Percentiles rank a stretch among this genome's conserved stretches.
These are phyloP conservation scores for Cynopterus sphinx DNA, from an alignment of 2,797 vertebrate genomes.

Conservation along the genomic window DNA sequence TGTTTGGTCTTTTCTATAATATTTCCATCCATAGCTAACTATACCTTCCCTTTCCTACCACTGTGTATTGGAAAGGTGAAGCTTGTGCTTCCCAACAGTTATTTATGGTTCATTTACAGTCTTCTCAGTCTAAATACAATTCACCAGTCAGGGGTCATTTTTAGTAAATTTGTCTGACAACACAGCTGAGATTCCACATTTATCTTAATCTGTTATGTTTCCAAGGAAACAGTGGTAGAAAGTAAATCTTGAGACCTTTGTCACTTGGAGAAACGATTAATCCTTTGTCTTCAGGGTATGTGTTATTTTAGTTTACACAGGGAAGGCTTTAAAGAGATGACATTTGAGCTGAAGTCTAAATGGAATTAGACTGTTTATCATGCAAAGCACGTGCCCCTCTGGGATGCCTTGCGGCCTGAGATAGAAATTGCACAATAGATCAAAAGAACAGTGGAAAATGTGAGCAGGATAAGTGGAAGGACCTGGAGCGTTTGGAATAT, in stretches of 20 bases:
- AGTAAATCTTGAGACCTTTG: background rate
- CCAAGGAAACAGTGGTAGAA: background rate
- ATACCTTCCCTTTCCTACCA: background rate
- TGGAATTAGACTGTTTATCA: background rate
- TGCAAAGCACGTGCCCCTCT: background rate
- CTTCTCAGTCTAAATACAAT: background rate
- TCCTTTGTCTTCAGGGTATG: background rate
- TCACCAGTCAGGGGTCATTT: background rate
- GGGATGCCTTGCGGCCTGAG: background rate
- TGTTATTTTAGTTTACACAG: background rate
- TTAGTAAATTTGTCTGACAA: slow-evolving; percentile 10
- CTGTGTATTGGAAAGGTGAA: background rate
- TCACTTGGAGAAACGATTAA: background rate
- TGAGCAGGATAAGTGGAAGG: background rate
- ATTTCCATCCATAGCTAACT: background rate
- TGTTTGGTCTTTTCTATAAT: background rate
- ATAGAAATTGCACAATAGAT: background rate
- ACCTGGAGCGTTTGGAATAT: background rate
- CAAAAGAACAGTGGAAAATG: background rate
- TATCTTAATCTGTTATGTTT: slow-evolving; percentile 41
- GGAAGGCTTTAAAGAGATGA: slow-evolving; percentile 32
- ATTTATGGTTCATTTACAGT: background rate
- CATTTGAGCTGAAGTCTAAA: background rate
- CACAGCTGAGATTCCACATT: background rate
- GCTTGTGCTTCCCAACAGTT: background rate